Evolutionary conservation across 2,888 invertebrate genomes (phyloP).

Genomic region (Pycnomerus fuliginosus): DNA sequence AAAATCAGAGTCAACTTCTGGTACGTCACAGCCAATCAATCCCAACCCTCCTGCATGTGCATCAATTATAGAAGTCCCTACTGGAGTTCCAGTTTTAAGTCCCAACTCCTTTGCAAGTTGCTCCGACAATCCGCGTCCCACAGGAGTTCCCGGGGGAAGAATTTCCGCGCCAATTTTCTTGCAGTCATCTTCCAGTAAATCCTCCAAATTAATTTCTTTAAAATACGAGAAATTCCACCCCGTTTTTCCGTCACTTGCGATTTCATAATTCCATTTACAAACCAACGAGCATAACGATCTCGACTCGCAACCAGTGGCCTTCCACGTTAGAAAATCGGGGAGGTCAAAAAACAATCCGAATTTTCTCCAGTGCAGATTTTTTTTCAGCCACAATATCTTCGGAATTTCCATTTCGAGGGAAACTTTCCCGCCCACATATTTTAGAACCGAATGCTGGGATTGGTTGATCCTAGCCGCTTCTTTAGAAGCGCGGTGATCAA

Average conservation of each 20-base stretch:
- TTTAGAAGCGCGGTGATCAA: conserved; percentile 83
- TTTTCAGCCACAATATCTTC: conserved; percentile 91
- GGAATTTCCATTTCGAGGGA: conserved; percentile 98
- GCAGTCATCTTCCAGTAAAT: conserved; percentile 68
- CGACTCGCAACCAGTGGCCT: conserved; percentile 73
- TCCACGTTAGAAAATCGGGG: conserved; percentile 93
- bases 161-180: conserved; percentile 68
- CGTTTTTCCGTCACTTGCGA: conserved; percentile 56
- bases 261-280: conserved; percentile 93
- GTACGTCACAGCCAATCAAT: conserved; percentile 69
- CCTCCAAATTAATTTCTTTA: conserved; percentile 69
- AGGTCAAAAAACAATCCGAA: conserved; percentile 83
- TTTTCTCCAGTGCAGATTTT: conserved; percentile 67
- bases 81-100: conserved; percentile 70
- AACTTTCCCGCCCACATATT: conserved; percentile 87
- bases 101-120: conserved; percentile 70
- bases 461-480: conserved; percentile 82
- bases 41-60: conserved; percentile 94
- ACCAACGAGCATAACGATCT: conserved; percentile 89
- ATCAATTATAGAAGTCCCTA: conserved; percentile 89
- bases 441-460: conserved; percentile 71
- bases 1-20: conserved; percentile 51
- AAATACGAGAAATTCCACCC: conserved; percentile 79
- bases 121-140: conserved; percentile 64
- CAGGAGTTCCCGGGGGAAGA: conserved; percentile 69